phyloP scores from a whole-genome alignment of 2,113 vertebrate genomes.

The Ictalurus furcatus region DNA sequence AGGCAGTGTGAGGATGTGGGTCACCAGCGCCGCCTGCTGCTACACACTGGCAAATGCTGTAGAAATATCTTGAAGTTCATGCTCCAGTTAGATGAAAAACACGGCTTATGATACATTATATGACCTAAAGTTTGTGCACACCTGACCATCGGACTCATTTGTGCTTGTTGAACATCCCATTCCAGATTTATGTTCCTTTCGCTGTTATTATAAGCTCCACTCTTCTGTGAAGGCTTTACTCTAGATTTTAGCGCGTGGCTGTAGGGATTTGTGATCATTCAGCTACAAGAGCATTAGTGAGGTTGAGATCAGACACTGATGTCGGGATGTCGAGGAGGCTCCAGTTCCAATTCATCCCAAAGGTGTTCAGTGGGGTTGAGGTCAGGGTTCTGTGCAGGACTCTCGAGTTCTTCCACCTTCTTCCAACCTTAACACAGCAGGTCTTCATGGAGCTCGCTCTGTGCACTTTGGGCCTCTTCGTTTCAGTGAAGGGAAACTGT shows the following conservation, averaged over 20 bases:
- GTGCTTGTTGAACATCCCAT: background rate
- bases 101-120: background rate
- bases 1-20: background rate
- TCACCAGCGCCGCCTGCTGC: slow-evolving; percentile 45
- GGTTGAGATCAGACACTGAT: background rate
- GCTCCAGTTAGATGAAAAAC: background rate
- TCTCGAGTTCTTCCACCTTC: background rate
- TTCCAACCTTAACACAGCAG: background rate
- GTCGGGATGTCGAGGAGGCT: background rate
- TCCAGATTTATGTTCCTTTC: background rate
- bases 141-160: background rate
- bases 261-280: background rate
- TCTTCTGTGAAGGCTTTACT: background rate
- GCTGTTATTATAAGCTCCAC: background rate
- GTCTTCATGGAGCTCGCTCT: background rate
- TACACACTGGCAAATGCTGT: background rate
- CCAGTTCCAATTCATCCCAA: background rate
- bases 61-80: background rate
- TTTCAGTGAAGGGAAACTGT: background rate
- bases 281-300: background rate
- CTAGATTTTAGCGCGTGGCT: background rate
- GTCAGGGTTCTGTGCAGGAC: background rate
- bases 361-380: background rate
- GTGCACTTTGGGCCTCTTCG: background rate
- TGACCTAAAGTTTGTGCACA: background rate